Evolutionary conservation across 1,140 invertebrate species (phyloP), one percentile per base, ranked within the genome.

Genomic region (Halesus radiatus): DNA sequence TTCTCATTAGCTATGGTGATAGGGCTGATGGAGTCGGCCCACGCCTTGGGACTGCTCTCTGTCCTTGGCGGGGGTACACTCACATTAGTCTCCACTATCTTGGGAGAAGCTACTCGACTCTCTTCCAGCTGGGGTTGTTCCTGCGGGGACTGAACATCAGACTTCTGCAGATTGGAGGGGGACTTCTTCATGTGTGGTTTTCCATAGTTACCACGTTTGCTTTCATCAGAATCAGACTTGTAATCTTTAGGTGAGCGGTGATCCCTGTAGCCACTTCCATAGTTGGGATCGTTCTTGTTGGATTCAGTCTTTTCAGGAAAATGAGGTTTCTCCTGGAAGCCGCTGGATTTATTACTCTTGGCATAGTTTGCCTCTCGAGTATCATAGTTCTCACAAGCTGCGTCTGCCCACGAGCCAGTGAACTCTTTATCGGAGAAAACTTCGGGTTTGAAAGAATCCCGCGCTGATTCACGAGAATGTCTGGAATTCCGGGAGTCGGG

Each of bases 401-500:
- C 88, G 22, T 89, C 89, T 0, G 85, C 86, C 88, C 88, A 90
- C 0, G 88, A 88, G 13, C 72, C 76, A 3, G 32, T 23, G 45
- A 74, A 80, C 45, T 80, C 79, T 22, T 83, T 80, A n/a, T 83
- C 79, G 20, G 60, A 62, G 50, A 68, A 78, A 16, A 18, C 64
- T 66, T 83, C 82, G n/a, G 73, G 53, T 72, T 77, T 83, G 56
- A 78, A 80, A n/a, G 52, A 54, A 0, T 90, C 91, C 0, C 87
- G 86, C 73, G 88, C 87, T 0, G 90, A 90, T 68, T 91, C 90
- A 26, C 90, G 85, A 1, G 90, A 91, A 3, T 89, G 85, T 52
- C 89, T 85, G 84, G 88, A 88, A 64, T 88, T 88, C 16, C 90
- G 87, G 20, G 91, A 91, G 81, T 92, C 91, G 1, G 91, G 90